Conservation (phyloP, 2,113 vertebrate genomes). For the Nestor notabilis region DNA sequence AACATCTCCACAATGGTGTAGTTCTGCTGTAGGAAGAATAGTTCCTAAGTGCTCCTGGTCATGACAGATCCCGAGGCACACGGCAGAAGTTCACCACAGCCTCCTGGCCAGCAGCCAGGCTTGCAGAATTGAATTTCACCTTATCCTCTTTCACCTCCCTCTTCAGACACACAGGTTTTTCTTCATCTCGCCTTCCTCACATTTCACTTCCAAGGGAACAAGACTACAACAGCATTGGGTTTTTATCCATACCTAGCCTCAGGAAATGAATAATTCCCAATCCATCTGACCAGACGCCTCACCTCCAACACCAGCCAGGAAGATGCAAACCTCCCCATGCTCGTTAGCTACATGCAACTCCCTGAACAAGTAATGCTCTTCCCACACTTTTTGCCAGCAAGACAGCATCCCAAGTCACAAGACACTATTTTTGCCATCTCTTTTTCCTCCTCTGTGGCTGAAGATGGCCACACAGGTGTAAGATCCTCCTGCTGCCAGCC, state of each 20-base stretch:
- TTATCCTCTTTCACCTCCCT: background rate
- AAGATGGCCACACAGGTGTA: background rate
- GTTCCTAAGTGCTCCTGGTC: background rate
- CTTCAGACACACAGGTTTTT: conserved; percentile 13
- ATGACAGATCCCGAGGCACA: background rate
- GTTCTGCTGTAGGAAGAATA: background rate
- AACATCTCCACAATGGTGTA: conserved; percentile 22
- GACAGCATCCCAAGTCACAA: rapidly evolving
- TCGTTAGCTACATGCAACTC: background rate
- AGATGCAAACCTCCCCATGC: rapidly evolving
- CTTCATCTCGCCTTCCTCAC: background rate
- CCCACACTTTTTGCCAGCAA: background rate
- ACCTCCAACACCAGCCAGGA: background rate
- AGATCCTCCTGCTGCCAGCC: background rate
- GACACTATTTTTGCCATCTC: background rate
- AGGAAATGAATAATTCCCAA: background rate
- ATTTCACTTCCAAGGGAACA: background rate
- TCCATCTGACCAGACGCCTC: background rate
- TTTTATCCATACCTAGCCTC: background rate
- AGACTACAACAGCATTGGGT: background rate
- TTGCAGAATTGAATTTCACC: background rate
- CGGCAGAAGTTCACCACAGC: background rate
- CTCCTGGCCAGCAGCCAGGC: background rate
- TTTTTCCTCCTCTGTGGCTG: background rate
- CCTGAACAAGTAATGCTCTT: background rate